Conservation (phyloP, 2,888 invertebrate genomes). For the Petrolisthes manimaculis region DNA sequence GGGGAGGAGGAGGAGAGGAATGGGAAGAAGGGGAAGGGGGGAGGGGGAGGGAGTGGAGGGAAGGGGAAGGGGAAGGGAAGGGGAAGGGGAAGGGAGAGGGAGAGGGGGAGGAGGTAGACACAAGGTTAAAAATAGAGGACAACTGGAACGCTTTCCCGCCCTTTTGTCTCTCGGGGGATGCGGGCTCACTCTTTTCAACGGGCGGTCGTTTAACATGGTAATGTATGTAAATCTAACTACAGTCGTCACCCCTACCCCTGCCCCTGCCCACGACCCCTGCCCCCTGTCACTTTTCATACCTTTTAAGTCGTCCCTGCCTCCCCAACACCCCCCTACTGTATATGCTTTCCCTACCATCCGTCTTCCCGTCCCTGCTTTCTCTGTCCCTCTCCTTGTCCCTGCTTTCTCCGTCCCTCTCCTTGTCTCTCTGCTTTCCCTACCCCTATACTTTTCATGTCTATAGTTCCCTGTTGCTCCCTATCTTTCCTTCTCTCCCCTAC, state of each 20-base stretch:
- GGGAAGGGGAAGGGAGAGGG: background rate
- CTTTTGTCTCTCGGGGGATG: conserved; percentile 38
- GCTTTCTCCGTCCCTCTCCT: background rate
- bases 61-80: background rate
- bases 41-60: background rate
- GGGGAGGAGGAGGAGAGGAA: background rate
- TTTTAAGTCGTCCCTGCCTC: background rate
- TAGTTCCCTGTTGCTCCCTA: conserved; percentile 1
- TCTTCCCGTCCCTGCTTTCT: background rate
- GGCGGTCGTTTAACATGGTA: conserved; percentile 51
- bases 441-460: background rate
- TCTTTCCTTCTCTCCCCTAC: conserved; percentile 2
- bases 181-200: conserved; percentile 38
- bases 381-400: background rate
- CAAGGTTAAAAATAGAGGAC: conserved; percentile 19
- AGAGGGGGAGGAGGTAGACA: background rate
- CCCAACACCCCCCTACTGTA: background rate
- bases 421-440: background rate
- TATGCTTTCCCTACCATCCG: background rate
- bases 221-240: conserved; percentile 56
- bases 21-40: background rate
- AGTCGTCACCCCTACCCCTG: conserved; percentile 14
- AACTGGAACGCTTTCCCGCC: conserved; percentile 37
- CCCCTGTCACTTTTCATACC: background rate
- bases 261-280: background rate